Conservation (phyloP, 92 coral and sea anemone genomes). For the Actinostola sp. region DNA sequence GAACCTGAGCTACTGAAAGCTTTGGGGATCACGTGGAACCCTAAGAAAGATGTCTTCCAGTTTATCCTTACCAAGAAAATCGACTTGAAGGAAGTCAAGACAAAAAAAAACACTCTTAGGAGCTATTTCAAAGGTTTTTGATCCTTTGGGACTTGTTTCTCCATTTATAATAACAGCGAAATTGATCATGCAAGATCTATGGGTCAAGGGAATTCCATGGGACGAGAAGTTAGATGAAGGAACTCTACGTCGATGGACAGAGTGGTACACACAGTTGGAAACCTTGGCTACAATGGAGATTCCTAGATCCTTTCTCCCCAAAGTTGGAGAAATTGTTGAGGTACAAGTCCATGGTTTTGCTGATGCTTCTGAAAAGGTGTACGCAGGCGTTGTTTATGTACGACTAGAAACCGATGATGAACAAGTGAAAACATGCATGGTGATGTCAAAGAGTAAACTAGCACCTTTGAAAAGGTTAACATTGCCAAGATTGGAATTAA, state of each 20-base stretch:
- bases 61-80: neutral
- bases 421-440: neutral
- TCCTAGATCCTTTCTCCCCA: conserved; percentile 9
- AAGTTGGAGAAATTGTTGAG: neutral
- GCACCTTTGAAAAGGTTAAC: neutral
- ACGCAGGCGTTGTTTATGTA: neutral
- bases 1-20: neutral
- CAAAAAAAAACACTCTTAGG: conserved; percentile 6
- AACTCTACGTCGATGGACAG: neutral
- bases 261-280: conserved; percentile 1
- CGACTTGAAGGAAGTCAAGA: neutral
- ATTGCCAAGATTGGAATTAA: conserved; percentile 1
- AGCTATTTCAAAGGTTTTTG: conserved; percentile 6
- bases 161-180: neutral
- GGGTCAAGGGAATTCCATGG: neutral
- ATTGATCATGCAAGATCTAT: neutral
- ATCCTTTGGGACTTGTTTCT: neutral
- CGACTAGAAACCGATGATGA: neutral
- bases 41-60: neutral
- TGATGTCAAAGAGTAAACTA: neutral
- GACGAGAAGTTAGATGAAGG: neutral
- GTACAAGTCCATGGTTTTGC: neutral
- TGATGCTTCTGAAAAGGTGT: neutral
- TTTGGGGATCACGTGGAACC: neutral
- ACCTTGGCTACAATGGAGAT: neutral